These are phyloP conservation scores for Chrysocyon brachyurus DNA, from an alignment of 2,797 vertebrate genomes.

Conservation along the genomic window DNA sequence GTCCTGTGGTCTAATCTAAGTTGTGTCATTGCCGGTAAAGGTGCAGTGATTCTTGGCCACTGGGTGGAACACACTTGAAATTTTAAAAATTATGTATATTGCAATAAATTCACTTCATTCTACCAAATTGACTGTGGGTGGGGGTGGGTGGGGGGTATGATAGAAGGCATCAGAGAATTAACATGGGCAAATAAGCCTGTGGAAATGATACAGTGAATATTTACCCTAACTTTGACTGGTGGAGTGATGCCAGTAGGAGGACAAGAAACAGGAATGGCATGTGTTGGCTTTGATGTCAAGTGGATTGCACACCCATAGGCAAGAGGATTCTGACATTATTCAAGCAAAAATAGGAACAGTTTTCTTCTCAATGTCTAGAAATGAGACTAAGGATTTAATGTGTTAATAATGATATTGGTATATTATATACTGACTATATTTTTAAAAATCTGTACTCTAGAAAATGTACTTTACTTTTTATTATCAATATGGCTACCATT, in stretches of 20 bases:
- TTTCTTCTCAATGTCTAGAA: background rate
- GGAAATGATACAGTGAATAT: background rate
- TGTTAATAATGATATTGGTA: background rate
- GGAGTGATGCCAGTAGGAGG: too few relatives aligned
- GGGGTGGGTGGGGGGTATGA: background rate
- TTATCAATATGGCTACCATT: background rate
- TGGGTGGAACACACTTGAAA: background rate
- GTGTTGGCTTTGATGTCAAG: background rate
- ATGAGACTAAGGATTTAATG: background rate
- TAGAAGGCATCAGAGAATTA: background rate
- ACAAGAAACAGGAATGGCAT: background rate
- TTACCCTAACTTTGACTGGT: background rate
- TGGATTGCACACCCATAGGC: background rate
- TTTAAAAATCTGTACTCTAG: background rate
- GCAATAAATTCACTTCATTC: background rate
- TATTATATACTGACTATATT: background rate
- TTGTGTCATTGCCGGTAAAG: fast-evolving
- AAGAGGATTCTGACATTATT: background rate
- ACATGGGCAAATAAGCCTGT: background rate
- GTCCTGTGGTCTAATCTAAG: too few relatives aligned
- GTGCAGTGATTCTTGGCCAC: background rate
- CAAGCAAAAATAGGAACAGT: background rate
- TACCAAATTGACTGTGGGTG: background rate
- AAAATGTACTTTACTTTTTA: background rate
- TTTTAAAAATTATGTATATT: background rate